Conservation (phyloP, 2,113 vertebrate genomes). For the Alexandromys fortis region DNA sequence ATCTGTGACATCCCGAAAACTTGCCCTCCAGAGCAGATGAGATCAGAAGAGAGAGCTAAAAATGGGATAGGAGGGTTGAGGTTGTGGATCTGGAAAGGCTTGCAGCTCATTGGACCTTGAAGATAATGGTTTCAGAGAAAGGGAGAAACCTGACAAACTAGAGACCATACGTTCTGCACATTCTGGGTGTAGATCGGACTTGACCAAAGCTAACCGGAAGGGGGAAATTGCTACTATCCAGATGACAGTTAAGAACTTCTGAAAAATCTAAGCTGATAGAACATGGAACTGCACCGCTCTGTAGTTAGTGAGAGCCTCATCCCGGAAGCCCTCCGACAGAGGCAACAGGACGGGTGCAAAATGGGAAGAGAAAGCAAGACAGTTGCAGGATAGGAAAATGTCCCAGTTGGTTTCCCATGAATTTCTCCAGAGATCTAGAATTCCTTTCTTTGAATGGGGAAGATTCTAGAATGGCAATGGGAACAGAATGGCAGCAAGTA, state of each 20-base stretch:
- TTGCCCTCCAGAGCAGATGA: not conserved
- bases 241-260: not conserved
- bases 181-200: not conserved
- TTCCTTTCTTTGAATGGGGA: not conserved
- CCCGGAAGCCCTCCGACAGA: not conserved
- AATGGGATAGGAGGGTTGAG: not conserved
- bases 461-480: not conserved
- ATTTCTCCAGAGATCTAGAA: not conserved
- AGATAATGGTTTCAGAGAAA: not conserved
- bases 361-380: not conserved
- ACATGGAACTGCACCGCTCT: not conserved
- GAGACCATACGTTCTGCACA: not conserved
- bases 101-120: not conserved
- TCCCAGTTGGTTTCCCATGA: not conserved
- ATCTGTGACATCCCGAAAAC: not conserved
- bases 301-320: not conserved
- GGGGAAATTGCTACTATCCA: conserved; percentile 12
- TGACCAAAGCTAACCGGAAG: not conserved
- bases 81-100: not conserved
- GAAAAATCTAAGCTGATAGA: conserved; percentile 10
- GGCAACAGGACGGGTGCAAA: not conserved
- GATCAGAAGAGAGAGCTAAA: not conserved
- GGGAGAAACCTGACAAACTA: not conserved
- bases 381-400: not conserved
- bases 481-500: not conserved